phyloP scores from a whole-genome alignment of 2,888 invertebrate genomes.

The Acanthococcus lagerstroemiae region DNA sequence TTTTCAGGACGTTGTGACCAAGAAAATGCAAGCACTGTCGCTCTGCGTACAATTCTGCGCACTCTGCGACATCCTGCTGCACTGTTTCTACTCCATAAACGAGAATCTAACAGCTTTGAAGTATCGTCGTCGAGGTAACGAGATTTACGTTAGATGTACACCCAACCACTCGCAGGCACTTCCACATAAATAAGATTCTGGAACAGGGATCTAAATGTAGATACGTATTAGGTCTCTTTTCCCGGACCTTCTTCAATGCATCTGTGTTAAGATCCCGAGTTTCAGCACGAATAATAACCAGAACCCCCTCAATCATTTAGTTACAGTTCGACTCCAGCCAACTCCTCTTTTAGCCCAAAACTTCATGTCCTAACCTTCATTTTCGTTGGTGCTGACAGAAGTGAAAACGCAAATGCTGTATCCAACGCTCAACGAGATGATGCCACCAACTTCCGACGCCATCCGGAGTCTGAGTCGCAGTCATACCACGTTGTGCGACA shows the following conservation, averaged over 20 bases:
- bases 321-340: neutral
- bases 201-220: neutral
- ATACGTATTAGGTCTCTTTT: neutral
- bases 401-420: neutral
- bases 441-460: slow-evolving; percentile 10
- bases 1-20: slow-evolving; percentile 30
- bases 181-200: no score
- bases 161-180: neutral
- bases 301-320: neutral
- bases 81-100: slow-evolving; percentile 31
- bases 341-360: neutral
- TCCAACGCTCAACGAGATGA: slow-evolving; percentile 2
- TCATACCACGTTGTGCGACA: slow-evolving; percentile 29
- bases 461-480: slow-evolving; percentile 9
- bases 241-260: neutral
- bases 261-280: neutral
- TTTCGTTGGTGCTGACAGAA: neutral
- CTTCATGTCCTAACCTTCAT: neutral
- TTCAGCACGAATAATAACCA: neutral
- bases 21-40: slow-evolving; percentile 32
- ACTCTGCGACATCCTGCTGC: slow-evolving; percentile 27
- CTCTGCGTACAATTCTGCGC: slow-evolving; percentile 32
- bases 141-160: neutral
- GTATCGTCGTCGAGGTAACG: slow-evolving; percentile 7
- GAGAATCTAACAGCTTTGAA: slow-evolving; percentile 10